A percentile compares a stretch with the other conserved stretches of the same genome.
Evolutionary conservation across 2,888 invertebrate species (phyloP).

Genomic region (Xestoiulus laeticollis): DNA sequence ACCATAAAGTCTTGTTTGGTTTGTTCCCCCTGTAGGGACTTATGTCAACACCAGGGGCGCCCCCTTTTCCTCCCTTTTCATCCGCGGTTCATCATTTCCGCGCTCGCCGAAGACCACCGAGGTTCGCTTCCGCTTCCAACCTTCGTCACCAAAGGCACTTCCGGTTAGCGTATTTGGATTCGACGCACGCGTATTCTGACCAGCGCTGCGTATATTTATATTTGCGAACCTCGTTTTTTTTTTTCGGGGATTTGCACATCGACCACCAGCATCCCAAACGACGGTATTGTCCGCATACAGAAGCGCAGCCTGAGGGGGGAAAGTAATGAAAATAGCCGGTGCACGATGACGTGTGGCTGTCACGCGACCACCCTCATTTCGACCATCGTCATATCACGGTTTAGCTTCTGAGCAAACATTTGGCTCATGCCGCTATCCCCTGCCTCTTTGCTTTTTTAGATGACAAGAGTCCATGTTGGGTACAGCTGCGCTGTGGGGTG

Average conservation of each 20-base stretch:
- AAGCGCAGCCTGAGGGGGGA: not conserved
- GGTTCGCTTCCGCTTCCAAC: not conserved
- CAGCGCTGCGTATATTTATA: not conserved
- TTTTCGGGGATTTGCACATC: not conserved
- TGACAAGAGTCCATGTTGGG: too few species aligned
- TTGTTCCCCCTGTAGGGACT: not conserved
- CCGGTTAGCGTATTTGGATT: not conserved
- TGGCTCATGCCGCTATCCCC: not conserved
- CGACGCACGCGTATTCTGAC: not conserved
- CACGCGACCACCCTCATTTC: not conserved
- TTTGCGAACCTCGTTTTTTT: not conserved
- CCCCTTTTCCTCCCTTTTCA: not conserved
- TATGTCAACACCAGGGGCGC: not conserved
- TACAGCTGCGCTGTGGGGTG: too few species aligned
- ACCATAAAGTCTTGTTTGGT: not conserved
- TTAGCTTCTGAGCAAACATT: conserved; percentile 8
- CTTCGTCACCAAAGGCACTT: not conserved
- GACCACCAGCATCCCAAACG: not conserved
- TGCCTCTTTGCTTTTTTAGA: too few species aligned
- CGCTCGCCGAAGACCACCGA: not conserved
- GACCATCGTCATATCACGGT: not conserved
- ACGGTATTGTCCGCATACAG: not conserved
- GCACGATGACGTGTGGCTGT: not conserved
- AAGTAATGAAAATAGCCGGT: not conserved
- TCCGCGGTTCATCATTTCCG: not conserved